These are phyloP conservation scores for Cranoglanis bouderius DNA, from an alignment of 2,113 vertebrate genomes.

Conservation along the genomic window DNA sequence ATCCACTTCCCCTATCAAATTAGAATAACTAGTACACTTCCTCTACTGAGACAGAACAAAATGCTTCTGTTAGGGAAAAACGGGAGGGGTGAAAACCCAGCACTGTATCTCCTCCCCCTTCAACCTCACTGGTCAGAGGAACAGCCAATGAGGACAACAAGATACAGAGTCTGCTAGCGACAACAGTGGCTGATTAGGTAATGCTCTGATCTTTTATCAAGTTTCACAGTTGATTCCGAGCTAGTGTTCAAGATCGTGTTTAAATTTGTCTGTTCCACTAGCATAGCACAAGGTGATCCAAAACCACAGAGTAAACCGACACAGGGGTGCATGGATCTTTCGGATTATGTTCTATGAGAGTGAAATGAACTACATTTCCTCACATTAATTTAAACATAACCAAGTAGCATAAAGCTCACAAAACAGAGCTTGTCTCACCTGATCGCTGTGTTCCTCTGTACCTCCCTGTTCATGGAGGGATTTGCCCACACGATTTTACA, in stretches of 20 bases:
- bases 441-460: conserved; percentile 39
- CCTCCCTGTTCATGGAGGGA: conserved; percentile 60
- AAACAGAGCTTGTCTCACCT: conserved; percentile 40
- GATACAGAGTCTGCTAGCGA: conserved; percentile 64
- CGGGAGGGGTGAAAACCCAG: conserved; percentile 46
- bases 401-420: neutral
- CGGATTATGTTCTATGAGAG: neutral
- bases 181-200: conserved; percentile 66
- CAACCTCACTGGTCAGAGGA: conserved; percentile 63
- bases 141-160: conserved; percentile 66
- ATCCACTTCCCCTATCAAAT: conserved; percentile 17
- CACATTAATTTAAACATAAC: neutral
- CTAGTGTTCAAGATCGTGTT: neutral
- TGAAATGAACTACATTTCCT: neutral
- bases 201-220: conserved; percentile 48
- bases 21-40: conserved; percentile 31
- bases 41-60: conserved; percentile 33
- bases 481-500: conserved; percentile 52
- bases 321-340: neutral
- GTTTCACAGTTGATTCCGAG: conserved; percentile 12
- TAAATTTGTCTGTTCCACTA: neutral
- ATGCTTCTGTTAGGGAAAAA: conserved; percentile 40
- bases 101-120: conserved; percentile 66
- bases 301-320: neutral
- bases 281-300: conserved; percentile 4